Evolutionary conservation across 2,113 vertebrate genomes (phyloP), one percentile per base, ranked within the genome.

Genomic region (Theristicus caerulescens): DNA sequence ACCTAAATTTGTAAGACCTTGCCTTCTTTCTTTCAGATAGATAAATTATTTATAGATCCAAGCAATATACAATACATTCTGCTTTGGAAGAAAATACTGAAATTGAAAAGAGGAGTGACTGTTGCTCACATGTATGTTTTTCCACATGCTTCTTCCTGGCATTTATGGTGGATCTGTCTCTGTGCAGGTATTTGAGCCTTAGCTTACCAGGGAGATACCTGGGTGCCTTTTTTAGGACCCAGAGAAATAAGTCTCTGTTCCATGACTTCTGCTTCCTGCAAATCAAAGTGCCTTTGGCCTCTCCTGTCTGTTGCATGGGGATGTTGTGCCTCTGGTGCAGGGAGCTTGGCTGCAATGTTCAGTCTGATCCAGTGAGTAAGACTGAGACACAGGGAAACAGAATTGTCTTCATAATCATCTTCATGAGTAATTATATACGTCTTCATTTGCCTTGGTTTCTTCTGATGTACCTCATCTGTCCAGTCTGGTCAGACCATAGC

Each of bases 11-110:
- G 49, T 82, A 82, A 93, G 78, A 88, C 62, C 46, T 82, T 44
- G 57, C 74, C 77, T 79, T 59, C 81, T 72, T 96, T 93, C 81
- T 93, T 93, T 82, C 79, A 85, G 82, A 49, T 73, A 69, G 7
- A 65, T 76, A 73, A 89, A 76, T 88, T 95, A 93, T 88, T 94
- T 95, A 72, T 94, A 95, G 94, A 57, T 61, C 31, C 16, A 64
- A 82, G 87, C 65, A 82, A 96, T 34, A 80, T 34, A 61, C 34
- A 42, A 0, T 76, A 42, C 74, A 36, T 90, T 82, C 58, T 93
- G 44, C 54, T 85, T 62, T 57, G 90, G 71, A 93, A 90, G 57
- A 86, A 79, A 90, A 31, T 61, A 52, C 47, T 76, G 93, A 47
- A 52, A 79, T 79, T 88, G 73, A 57, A 82, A 46, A 89, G 81